Percentiles rank a stretch among this genome's conserved stretches.
Conservation (phyloP, 2,888 invertebrate species). For the Andrena dorsata region DNA sequence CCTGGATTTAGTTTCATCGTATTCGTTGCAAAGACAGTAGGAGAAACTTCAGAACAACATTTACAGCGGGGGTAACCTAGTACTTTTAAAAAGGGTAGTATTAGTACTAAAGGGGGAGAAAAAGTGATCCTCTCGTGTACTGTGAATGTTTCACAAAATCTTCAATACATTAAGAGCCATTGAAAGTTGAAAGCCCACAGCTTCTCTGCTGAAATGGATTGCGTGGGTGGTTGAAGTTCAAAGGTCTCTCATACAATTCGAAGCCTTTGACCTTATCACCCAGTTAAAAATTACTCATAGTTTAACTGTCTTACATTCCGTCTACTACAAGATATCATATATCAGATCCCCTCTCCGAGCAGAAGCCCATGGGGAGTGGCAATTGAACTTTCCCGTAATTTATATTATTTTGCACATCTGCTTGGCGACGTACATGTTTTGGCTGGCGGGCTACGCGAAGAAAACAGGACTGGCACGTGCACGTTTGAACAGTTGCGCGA, state of each 20-base stretch:
- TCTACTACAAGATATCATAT: slow-evolving; percentile 1
- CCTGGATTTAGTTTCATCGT: background rate
- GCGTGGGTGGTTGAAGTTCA: slow-evolving; percentile 32
- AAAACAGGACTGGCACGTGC: slow-evolving; percentile 9
- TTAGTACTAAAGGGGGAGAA: background rate
- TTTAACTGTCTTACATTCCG: background rate
- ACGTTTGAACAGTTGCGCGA: slow-evolving; percentile 12
- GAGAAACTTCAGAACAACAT: background rate
- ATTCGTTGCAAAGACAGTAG: background rate
- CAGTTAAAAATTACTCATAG: background rate
- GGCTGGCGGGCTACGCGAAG: background rate
- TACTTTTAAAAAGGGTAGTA: background rate
- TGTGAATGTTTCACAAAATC: background rate
- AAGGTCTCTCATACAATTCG: background rate
- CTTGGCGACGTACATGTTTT: background rate
- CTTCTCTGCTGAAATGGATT: background rate
- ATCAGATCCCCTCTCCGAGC: background rate
- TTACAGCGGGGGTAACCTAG: background rate
- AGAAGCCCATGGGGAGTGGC: too few species aligned
- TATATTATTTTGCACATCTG: background rate
- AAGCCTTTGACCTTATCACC: slow-evolving; percentile 30
- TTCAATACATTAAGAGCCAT: background rate
- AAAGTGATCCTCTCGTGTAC: slow-evolving; percentile 17
- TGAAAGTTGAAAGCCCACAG: slow-evolving; percentile 3
- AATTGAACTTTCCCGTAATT: background rate